Evolutionary conservation across 2,888 invertebrate species (phyloP), one percentile per base, ranked within the genome.

Genomic region (Netelia melanura): DNA sequence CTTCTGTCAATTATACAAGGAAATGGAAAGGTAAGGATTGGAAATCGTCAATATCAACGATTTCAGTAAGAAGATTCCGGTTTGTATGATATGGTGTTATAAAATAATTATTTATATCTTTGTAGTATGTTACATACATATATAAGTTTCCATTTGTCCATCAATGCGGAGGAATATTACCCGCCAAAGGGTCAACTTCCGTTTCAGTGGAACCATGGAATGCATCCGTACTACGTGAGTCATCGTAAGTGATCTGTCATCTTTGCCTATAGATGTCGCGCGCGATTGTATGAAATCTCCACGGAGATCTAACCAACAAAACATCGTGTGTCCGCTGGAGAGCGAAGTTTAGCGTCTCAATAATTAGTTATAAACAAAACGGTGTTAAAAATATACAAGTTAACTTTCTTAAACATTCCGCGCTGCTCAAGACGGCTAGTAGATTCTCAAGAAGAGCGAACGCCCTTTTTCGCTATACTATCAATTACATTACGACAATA

Each of bases 301-400:
- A 30, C 21, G 58, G 58, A n/a, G 58, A 58, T 58, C 25, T 48
- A 68, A 70, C 70, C 54, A 17, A 70, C 52, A 54, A 68, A 77
- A 61, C 3, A 44, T 23, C n/a, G 52, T 23, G 11, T 25, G 11
- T 3, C 61, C 21, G 58, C n/a, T 2, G 17, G 52, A 44, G 58
- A 25, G 17, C 58, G 21, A 56, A 58, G 17, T 58, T 17, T 21
- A 54, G 54, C 5, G 38, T 38, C 38, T 38, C 38, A 38, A 6
- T 38, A 38, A 38, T 38, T 38, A 38, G 5, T 48, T 48, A 48
- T 14, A 14, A 48, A 48, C 48, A 17, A 21, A 3, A 58, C 17
- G 17, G 21, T 56, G 21, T 21, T 21, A 21, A 58, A 1, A 58
- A 58, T 23, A 21, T 21, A 21, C 8, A 21, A 58, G n/a, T 58